Evolutionary conservation across 2,888 invertebrate species (phyloP).

Genomic region (Xestia ashworthii): DNA sequence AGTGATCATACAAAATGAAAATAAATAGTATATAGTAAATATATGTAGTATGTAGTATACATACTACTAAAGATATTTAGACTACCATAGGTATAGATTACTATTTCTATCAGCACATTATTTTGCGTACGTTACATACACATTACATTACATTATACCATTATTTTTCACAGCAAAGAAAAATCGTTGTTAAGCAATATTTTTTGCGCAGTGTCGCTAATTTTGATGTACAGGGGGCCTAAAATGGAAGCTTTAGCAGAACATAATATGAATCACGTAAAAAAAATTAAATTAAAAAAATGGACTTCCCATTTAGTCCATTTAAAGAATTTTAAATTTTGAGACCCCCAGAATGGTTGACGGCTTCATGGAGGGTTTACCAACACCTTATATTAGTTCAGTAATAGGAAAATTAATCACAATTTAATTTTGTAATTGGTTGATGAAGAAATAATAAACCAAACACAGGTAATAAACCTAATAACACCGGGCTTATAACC

Average conservation of each 20-base stretch:
- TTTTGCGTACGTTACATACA: not conserved
- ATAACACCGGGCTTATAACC: constrained; percentile 1
- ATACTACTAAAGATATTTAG: too few relatives aligned
- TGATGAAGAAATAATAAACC: not conserved
- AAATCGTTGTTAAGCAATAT: not conserved
- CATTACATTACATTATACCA: not conserved
- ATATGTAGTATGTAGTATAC: too few relatives aligned
- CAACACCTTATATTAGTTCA: not conserved
- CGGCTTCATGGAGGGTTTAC: not conserved
- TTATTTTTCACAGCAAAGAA: not conserved
- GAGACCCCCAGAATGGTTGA: not conserved
- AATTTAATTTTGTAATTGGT: not conserved
- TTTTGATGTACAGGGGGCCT: too few relatives aligned
- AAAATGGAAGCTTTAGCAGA: too few relatives aligned
- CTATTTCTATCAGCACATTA: not conserved
- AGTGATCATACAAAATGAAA: too few relatives aligned
- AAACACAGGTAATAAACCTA: not conserved
- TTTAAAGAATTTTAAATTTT: too few relatives aligned
- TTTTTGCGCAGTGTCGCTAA: too few relatives aligned
- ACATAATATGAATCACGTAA: too few relatives aligned
- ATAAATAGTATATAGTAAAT: too few relatives aligned
- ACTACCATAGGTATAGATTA: too few relatives aligned
- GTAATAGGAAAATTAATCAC: not conserved
- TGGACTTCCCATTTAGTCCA: too few relatives aligned
- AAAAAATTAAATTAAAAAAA: too few relatives aligned